These are phyloP conservation scores for Salpingus planirostris DNA, from an alignment of 2,888 invertebrate species.

Conservation along the genomic window DNA sequence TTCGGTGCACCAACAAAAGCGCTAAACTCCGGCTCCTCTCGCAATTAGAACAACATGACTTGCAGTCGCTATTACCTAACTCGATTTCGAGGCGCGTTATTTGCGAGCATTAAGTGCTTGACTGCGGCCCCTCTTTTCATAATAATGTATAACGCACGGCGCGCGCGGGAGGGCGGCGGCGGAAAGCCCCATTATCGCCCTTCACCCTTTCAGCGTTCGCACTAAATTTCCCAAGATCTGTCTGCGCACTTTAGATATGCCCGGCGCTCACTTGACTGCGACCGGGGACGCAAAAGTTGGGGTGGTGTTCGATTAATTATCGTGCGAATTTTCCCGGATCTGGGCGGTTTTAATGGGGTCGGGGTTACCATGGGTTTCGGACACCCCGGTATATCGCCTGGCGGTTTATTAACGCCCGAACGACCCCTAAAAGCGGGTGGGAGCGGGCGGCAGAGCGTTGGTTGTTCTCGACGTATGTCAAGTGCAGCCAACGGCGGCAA, in stretches of 20 bases:
- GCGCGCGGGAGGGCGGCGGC: too few relatives aligned
- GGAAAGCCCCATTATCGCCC: too few relatives aligned
- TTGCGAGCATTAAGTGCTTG: conserved; percentile 32
- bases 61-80: conserved; percentile 37
- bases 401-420: conserved; percentile 20
- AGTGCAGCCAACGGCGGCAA: conserved; percentile 37
- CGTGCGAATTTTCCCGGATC: neutral
- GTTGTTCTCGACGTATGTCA: conserved; percentile 41
- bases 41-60: conserved; percentile 36
- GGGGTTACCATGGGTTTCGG: neutral
- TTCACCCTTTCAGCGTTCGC: too few relatives aligned
- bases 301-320: neutral
- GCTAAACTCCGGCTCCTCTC: conserved; percentile 23
- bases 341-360: neutral
- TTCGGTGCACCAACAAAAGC: conserved; percentile 20
- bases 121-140: conserved; percentile 9
- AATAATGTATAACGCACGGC: too few relatives aligned
- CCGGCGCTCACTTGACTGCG: too few relatives aligned
- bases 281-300: neutral
- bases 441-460: conserved; percentile 8
- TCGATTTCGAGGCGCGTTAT: conserved; percentile 33
- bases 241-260: too few relatives aligned
- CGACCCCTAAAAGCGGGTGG: conserved; percentile 18
- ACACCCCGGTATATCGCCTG: neutral
- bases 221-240: too few relatives aligned